A percentile compares a stretch with the other conserved stretches of the same genome.
Evolutionary conservation across 2,797 vertebrate species (phyloP).

Genomic region (Sebastes paucispinis): DNA sequence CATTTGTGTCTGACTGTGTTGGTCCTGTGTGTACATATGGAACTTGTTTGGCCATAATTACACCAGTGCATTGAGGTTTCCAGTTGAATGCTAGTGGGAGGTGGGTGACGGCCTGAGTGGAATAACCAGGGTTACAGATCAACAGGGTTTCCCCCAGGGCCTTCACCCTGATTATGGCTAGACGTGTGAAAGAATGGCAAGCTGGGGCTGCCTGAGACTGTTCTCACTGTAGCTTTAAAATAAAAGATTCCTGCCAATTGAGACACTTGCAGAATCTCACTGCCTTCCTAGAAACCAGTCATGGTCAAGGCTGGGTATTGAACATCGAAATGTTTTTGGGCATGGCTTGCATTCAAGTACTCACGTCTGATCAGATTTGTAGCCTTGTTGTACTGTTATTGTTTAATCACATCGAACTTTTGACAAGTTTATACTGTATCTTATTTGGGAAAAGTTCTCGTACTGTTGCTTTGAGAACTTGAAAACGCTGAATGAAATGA

Average conservation of each 20-base stretch:
- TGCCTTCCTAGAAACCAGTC: not conserved
- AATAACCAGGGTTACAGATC: slow-evolving; percentile 70
- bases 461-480: not conserved
- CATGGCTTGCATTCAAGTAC: not conserved
- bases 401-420: not conserved
- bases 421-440: not conserved
- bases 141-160: slow-evolving; percentile 52
- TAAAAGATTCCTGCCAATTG: slow-evolving; percentile 19
- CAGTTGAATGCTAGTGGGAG: slow-evolving; percentile 77
- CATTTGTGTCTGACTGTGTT: slow-evolving; percentile 22
- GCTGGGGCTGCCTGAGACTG: slow-evolving; percentile 1
- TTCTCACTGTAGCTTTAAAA: slow-evolving; percentile 16
- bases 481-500: not conserved
- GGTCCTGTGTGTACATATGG: slow-evolving; percentile 74
- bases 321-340: not conserved
- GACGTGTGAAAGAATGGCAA: slow-evolving; percentile 54
- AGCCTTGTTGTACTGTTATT: not conserved
- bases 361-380: not conserved
- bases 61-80: slow-evolving; percentile 84
- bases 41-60: slow-evolving; percentile 88
- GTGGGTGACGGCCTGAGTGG: slow-evolving; percentile 60
- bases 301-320: not conserved
- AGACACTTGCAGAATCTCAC: slow-evolving; percentile 2
- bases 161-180: slow-evolving; percentile 62
- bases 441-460: not conserved